These are phyloP conservation scores for Sphenodon punctatus DNA, from an alignment of 2,797 vertebrate species.

Conservation along the genomic window DNA sequence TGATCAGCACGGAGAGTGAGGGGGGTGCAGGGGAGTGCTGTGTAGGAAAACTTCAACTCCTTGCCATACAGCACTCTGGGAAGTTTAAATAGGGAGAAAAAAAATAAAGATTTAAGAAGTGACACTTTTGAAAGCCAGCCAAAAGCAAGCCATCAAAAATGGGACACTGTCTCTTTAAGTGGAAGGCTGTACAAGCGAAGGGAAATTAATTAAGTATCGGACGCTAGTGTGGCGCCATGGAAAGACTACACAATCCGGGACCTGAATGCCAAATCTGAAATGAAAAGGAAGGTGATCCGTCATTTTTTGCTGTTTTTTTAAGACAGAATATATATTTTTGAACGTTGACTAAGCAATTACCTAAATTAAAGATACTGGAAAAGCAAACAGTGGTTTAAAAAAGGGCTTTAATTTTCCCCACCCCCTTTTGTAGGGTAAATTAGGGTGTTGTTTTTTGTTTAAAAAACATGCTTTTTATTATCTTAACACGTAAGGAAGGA, in stretches of 20 bases:
- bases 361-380: conserved; percentile 84
- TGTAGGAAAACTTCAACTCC: conserved; percentile 49
- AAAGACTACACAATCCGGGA: conserved; percentile 81
- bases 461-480: conserved; percentile 45
- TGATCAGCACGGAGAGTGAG: background rate
- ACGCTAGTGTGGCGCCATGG: conserved; percentile 82
- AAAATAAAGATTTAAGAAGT: conserved; percentile 74
- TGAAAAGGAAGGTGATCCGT: conserved; percentile 81
- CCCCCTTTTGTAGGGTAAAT: conserved; percentile 31
- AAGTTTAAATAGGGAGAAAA: conserved; percentile 22
- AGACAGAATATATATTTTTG: conserved; percentile 88
- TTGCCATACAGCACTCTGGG: conserved; percentile 57
- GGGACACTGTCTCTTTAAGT: conserved; percentile 81
- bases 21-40: background rate
- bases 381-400: conserved; percentile 82
- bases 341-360: conserved; percentile 78
- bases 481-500: conserved; percentile 36
- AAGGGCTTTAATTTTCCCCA: conserved; percentile 50
- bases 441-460: conserved; percentile 13
- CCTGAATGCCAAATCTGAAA: conserved; percentile 79
- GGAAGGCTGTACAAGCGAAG: conserved; percentile 77
- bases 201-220: conserved; percentile 85
- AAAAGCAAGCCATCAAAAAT: conserved; percentile 74
- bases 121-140: conserved; percentile 71
- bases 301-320: conserved; percentile 84